phyloP scores from a whole-genome alignment of 2,888 invertebrate genomes.

The Thymelicus lineola region DNA sequence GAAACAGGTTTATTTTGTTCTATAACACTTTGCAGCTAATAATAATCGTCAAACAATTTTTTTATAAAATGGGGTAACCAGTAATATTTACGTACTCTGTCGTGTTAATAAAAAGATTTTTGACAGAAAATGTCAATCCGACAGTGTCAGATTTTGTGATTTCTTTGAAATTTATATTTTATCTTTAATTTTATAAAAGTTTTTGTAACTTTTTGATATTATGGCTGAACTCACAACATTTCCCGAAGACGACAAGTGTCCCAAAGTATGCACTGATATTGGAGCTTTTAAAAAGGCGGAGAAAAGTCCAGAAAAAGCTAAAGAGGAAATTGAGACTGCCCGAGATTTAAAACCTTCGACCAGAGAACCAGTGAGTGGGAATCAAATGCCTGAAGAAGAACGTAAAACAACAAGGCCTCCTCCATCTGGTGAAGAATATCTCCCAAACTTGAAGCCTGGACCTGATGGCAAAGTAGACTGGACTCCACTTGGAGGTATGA shows the following conservation, averaged over 20 bases:
- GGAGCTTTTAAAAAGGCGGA: slow-evolving; percentile 70
- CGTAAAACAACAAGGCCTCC: slow-evolving; percentile 42
- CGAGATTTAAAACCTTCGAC: slow-evolving; percentile 41
- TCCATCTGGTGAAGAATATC: slow-evolving; percentile 55
- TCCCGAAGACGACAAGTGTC: slow-evolving; percentile 66
- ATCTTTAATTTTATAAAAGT: neutral
- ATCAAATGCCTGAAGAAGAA: slow-evolving; percentile 40
- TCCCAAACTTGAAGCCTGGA: slow-evolving; percentile 83
- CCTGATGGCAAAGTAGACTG: slow-evolving; percentile 90
- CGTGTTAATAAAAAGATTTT: neutral
- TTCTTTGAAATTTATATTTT: slow-evolving; percentile 19
- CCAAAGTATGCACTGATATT: slow-evolving; percentile 65
- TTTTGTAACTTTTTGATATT: slow-evolving; percentile 17
- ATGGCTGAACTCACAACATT: slow-evolving; percentile 53
- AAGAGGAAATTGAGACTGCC: slow-evolving; percentile 47
- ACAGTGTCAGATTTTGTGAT: neutral
- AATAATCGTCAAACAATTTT: neutral
- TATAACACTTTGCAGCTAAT: neutral
- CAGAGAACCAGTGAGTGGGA: slow-evolving; percentile 45
- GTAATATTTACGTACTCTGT: too few species aligned
- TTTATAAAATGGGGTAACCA: too few species aligned
- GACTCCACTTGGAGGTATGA: slow-evolving; percentile 88
- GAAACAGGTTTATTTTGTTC: neutral
- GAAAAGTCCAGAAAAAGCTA: slow-evolving; percentile 54
- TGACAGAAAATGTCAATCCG: slow-evolving; percentile 8